Evolutionary conservation across 2,888 invertebrate species (phyloP).

Genomic region (Anthophora plumipes): DNA sequence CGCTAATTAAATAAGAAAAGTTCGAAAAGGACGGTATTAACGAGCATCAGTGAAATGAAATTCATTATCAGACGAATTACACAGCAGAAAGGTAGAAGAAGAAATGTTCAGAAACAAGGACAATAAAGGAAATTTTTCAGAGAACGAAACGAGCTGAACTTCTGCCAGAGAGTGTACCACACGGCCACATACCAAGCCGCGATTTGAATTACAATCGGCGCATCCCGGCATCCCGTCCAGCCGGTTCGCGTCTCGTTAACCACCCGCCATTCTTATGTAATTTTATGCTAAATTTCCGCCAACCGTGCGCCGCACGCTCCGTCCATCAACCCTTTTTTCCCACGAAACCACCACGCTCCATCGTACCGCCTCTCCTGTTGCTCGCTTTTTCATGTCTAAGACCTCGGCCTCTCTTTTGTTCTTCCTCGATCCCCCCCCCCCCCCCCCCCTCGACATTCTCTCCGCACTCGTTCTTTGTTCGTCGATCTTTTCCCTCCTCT

Average conservation of each 20-base stretch:
- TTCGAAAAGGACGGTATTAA: no score
- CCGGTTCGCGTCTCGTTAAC: slow-evolving; percentile 78
- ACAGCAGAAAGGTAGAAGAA: no score
- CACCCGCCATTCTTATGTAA: slow-evolving; percentile 78
- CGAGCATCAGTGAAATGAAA: no score
- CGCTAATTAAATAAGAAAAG: no score
- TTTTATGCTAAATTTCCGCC: slow-evolving; percentile 78
- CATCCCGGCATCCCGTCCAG: slow-evolving; percentile 77
- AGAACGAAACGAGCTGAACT: slow-evolving; percentile 33
- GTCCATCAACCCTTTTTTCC: slow-evolving; percentile 38
- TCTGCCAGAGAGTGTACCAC: slow-evolving; percentile 72
- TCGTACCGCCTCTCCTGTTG: slow-evolving; percentile 1
- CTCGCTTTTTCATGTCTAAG: slow-evolving; percentile 43
- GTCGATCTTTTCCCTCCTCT: background rate
- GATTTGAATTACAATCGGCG: slow-evolving; percentile 83
- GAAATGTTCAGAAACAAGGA: no score
- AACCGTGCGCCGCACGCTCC: slow-evolving; percentile 36
- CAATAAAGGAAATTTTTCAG: background rate
- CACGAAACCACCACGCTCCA: background rate
- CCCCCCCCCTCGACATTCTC: no score
- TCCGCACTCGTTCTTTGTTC: background rate
- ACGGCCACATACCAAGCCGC: slow-evolving; percentile 75
- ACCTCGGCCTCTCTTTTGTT: background rate
- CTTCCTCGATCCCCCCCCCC: background rate
- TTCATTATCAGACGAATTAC: no score